A percentile compares a stretch with the other conserved stretches of the same genome.
Conservation (phyloP, 2,888 invertebrate species). For the Agrotis clavis region DNA sequence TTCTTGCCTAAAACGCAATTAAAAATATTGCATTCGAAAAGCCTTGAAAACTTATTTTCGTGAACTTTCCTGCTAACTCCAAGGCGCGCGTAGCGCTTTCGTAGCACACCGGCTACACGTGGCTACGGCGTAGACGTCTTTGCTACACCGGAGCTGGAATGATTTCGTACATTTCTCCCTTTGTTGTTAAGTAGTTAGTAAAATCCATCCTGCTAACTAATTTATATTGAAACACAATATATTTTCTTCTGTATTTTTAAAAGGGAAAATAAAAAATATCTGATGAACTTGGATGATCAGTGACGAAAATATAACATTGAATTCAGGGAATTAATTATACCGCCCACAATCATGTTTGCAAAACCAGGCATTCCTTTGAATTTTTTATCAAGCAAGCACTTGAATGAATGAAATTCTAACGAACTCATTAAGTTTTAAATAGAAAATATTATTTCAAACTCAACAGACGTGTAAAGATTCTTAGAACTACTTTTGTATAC, state of each 20-base stretch:
- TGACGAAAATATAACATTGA: too few species aligned
- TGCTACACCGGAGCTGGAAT: conserved; percentile 18
- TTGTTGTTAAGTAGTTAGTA: too few species aligned
- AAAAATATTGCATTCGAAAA: neutral
- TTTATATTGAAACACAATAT: too few species aligned
- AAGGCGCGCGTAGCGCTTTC: conserved; percentile 30
- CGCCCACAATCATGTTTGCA: too few species aligned
- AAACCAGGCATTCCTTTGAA: neutral
- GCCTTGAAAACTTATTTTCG: neutral
- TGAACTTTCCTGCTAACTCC: conserved; percentile 16
- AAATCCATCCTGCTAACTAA: too few species aligned
- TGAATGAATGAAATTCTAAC: neutral
- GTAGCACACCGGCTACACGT: conserved; percentile 49
- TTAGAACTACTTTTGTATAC: too few species aligned
- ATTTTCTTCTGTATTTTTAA: too few species aligned
- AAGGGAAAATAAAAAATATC: too few species aligned
- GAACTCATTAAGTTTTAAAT: neutral
- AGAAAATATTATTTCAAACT: too few species aligned
- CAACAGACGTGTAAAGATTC: too few species aligned
- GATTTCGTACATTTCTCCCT: neutral
- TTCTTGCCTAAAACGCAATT: neutral
- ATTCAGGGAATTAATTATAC: too few species aligned
- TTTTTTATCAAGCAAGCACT: neutral
- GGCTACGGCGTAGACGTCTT: conserved; percentile 50
- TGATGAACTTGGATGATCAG: too few species aligned